A percentile compares a stretch with the other conserved stretches of the same genome.
Evolutionary conservation across 2,113 vertebrate species (phyloP).

Genomic region (Merops nubicus): DNA sequence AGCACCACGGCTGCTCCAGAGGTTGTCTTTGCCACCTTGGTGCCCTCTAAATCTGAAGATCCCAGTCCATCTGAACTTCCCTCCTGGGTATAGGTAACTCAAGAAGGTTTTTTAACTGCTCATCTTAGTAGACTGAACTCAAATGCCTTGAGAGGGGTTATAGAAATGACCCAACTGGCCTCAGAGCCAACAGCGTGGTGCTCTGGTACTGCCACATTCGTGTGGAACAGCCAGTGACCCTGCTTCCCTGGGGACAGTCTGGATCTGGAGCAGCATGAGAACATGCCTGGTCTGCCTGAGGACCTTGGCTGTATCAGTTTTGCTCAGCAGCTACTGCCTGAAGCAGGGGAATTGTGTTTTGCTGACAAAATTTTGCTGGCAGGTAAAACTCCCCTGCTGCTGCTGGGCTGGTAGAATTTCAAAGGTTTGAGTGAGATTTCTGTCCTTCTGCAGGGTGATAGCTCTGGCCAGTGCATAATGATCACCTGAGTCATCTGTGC

Average conservation of each 20-base stretch:
- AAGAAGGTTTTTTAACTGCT: not conserved
- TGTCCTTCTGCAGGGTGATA: not conserved
- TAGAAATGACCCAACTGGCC: not conserved
- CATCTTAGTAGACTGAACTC: fast-evolving
- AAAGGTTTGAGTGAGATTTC: not conserved
- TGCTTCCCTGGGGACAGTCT: not conserved
- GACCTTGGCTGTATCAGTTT: not conserved
- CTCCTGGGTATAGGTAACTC: not conserved
- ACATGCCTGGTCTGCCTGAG: fast-evolving
- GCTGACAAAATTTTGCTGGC: not conserved
- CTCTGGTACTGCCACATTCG: fast-evolving
- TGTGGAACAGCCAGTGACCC: not conserved
- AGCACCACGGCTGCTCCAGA: not conserved
- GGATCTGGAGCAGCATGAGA: not conserved
- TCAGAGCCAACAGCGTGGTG: fast-evolving
- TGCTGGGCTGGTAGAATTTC: fast-evolving
- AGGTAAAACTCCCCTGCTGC: not conserved
- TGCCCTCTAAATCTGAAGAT: not conserved
- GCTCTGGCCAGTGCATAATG: fast-evolving
- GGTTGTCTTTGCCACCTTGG: not conserved
- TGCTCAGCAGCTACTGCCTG: not conserved
- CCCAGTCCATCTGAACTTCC: not conserved
- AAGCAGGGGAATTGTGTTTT: fast-evolving
- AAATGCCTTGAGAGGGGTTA: not conserved
- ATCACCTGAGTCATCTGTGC: fast-evolving